A percentile compares a stretch with the other conserved stretches of the same genome.
These are phyloP conservation scores for Limnephilus lunatus DNA, from an alignment of 2,888 invertebrate genomes.

Conservation along the genomic window DNA sequence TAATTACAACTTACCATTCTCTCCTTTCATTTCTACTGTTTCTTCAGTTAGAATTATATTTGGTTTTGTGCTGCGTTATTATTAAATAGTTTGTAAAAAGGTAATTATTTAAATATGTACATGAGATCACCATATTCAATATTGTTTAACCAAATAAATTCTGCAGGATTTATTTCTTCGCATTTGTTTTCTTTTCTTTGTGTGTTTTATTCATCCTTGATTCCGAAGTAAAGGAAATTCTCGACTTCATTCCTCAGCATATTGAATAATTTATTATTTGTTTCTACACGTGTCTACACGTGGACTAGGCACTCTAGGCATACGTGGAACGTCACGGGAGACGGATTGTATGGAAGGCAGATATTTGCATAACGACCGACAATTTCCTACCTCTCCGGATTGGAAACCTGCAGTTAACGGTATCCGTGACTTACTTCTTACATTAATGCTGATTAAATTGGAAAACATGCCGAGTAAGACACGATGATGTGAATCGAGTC, in stretches of 20 bases:
- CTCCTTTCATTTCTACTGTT: no score
- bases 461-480: background rate
- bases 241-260: background rate
- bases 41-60: no score
- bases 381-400: constrained; percentile 35
- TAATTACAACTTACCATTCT: no score
- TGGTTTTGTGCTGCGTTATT: no score
- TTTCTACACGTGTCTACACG: background rate
- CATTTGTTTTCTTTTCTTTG: background rate
- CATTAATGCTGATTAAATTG: background rate
- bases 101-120: no score
- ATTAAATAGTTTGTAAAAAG: no score
- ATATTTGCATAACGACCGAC: constrained; percentile 46
- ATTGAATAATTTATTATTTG: constrained; percentile 17
- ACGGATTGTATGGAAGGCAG: constrained; percentile 34
- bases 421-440: background rate
- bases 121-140: background rate
- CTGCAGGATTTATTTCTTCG: background rate
- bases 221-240: background rate
- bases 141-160: background rate
- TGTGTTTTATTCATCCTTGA: background rate
- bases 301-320: background rate
- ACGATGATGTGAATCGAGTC: background rate
- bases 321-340: constrained; percentile 40
- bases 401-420: background rate